Evolutionary conservation across 2,888 invertebrate genomes (phyloP), one percentile per base, ranked within the genome.

Genomic region (Bembecia ichneumoniformis): DNA sequence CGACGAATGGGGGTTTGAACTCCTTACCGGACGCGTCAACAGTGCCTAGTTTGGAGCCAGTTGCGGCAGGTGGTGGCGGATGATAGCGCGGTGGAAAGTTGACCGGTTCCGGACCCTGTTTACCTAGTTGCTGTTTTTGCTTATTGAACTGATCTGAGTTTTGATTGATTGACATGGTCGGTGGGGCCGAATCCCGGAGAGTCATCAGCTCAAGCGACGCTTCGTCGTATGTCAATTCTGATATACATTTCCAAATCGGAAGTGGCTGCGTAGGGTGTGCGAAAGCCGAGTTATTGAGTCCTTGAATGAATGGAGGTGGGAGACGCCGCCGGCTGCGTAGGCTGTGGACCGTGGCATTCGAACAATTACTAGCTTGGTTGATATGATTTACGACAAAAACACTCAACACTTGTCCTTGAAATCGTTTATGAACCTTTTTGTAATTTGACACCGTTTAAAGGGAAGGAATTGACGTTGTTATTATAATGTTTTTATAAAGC

Each of bases 61-160:
- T 79, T 52, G 89, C 88, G 59, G 93, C 92, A 70, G 90, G 89
- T 58, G 93, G 93, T 55, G 92, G 92, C 64, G 94, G 93, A 74
- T 94, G 94, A 82, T 94, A 94, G 58, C 93, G 90, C 64, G 94
- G 94, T 66, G 93, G 93, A 80, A 84, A 86, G 82, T 77, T 82
- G 82, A 84, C 84, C 81, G 82, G 84, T 82, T 86, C 86, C 58
- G 81, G 68, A 67, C 79, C 84, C 75, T 82, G 86, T 82, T 84
- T 86, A 75, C 84, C 82, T 81, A 84, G 75, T 86, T 84, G 84
- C 64, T 81, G 82, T 69, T 83, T 86, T 70, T 82, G 81, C 72
- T 87, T 87, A 71, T 70, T 83, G 64, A 81, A 82, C 72, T 86
- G 84, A 66, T 71, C 76, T 58, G 78, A 67, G 74, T 80, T 84